phyloP scores from a whole-genome alignment of 2,113 vertebrate species.

The Seriola rivoliana region DNA sequence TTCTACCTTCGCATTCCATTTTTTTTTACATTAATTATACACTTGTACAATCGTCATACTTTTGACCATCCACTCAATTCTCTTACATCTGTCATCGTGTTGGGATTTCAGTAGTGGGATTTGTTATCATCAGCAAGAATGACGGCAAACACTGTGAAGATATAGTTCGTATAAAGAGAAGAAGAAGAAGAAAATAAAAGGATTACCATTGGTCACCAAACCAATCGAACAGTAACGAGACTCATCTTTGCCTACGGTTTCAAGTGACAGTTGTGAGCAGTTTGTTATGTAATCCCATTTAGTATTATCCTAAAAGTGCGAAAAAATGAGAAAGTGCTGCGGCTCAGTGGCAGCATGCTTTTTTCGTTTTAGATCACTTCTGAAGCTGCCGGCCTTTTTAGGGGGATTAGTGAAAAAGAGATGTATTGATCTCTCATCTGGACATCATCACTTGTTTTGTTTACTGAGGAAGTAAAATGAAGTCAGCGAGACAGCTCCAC shows the following conservation, averaged over 20 bases:
- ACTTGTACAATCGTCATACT: background rate
- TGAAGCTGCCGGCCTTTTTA: background rate
- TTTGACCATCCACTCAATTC: background rate
- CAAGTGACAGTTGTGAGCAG: background rate
- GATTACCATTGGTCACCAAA: background rate
- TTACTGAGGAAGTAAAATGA: background rate
- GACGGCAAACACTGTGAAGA: background rate
- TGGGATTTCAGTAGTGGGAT: background rate
- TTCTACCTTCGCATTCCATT: background rate
- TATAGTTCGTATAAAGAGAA: background rate
- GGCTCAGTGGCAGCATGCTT: background rate
- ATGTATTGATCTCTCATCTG: background rate
- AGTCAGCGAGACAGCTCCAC: background rate
- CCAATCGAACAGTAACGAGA: background rate
- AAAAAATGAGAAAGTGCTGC: background rate
- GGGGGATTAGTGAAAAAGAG: background rate
- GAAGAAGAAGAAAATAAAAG: too few relatives aligned
- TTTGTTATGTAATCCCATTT: constrained; percentile 7
- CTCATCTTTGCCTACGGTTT: background rate
- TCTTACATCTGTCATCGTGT: background rate
- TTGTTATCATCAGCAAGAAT: background rate
- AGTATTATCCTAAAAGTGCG: constrained; percentile 2
- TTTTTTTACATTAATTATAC: background rate
- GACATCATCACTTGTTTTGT: constrained; percentile 1
- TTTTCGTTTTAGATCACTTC: constrained; percentile 17